Evolutionary conservation across 2,888 invertebrate species (phyloP), one percentile per base, ranked within the genome.

Genomic region (Ophion slaviceki): DNA sequence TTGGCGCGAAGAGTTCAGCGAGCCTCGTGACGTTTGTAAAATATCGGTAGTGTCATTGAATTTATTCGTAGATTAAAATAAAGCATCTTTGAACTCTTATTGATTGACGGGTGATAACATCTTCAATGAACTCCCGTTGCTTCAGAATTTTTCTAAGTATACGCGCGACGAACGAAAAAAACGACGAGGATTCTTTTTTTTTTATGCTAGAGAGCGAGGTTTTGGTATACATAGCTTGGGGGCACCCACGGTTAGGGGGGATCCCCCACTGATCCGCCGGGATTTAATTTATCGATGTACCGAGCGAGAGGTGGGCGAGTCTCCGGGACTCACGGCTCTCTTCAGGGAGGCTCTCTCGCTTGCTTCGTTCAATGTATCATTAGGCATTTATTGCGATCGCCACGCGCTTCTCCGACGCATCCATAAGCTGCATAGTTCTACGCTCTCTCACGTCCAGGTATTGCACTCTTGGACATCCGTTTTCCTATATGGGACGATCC

Each of bases 331-430:
- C 76, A 76, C 57, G 82, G 53, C 64, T 79, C 84, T 82, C 79
- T 82, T 79, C 79, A 77, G 78, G 80, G 64, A 78, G 71, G 75
- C 76, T 67, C 76, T 67, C 76, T 70, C 62, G 82, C 75, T 64
- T 61, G 59, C 59, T 66, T 81, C 76, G 78, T 90, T 90, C 90
- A 88, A 91, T 91, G 91, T 91, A 91, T 91, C 92, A 92, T 92
- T 91, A 92, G 90, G 88, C 88, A 90, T 90, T 91, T 91, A 92
- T 91, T 90, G 90, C 90, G 89, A 90, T 90, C 90, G 86, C 87
- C 80, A 87, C 81, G 85, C 79, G 76, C 87, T 67, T n/a, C 53
- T 47, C 66, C 71, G 75, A 61, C 59, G 64, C 24, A 76, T 68
- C 53, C 67, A 71, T 74, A 76, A 66, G 75, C 66, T 67, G 47